Evolutionary conservation across 2,888 invertebrate genomes (phyloP).

Genomic region (Frankliniella fusca): DNA sequence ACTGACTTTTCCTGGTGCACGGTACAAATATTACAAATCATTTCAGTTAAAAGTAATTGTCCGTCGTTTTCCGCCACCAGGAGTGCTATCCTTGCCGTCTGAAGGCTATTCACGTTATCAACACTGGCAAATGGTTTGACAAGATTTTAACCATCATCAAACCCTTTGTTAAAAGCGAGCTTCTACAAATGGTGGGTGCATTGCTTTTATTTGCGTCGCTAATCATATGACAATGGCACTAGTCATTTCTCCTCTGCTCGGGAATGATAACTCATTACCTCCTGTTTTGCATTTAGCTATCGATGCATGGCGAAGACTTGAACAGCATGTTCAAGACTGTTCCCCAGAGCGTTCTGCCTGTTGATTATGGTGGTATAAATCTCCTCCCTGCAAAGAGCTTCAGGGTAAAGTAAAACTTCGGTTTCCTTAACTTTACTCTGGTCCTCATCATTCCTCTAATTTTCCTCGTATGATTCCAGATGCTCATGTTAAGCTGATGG

Average conservation of each 20-base stretch:
- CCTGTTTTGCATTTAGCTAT: slow-evolving; percentile 40
- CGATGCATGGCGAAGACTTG: slow-evolving; percentile 41
- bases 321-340: slow-evolving; percentile 40
- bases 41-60: too few relatives aligned
- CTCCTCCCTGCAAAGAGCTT: slow-evolving; percentile 35
- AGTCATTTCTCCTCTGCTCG: background rate
- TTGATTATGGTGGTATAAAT: slow-evolving; percentile 43
- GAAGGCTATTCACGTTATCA: slow-evolving; percentile 43
- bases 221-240: background rate
- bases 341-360: slow-evolving; percentile 41
- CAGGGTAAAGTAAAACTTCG: slow-evolving; percentile 38
- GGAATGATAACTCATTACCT: background rate
- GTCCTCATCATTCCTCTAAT: background rate
- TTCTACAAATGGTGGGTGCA: slow-evolving; percentile 41
- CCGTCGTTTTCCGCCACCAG: slow-evolving; percentile 35
- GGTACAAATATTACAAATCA: too few relatives aligned
- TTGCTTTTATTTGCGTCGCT: background rate
- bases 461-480: slow-evolving; percentile 40
- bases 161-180: slow-evolving; percentile 43
- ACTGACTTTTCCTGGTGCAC: too few relatives aligned
- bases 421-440: background rate
- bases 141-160: slow-evolving; percentile 41
- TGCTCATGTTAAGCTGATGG: slow-evolving; percentile 55
- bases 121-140: slow-evolving; percentile 43
- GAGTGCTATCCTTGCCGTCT: slow-evolving; percentile 43